phyloP scores from a whole-genome alignment of 2,888 invertebrate species.

The Lasioglossum marginatum region DNA sequence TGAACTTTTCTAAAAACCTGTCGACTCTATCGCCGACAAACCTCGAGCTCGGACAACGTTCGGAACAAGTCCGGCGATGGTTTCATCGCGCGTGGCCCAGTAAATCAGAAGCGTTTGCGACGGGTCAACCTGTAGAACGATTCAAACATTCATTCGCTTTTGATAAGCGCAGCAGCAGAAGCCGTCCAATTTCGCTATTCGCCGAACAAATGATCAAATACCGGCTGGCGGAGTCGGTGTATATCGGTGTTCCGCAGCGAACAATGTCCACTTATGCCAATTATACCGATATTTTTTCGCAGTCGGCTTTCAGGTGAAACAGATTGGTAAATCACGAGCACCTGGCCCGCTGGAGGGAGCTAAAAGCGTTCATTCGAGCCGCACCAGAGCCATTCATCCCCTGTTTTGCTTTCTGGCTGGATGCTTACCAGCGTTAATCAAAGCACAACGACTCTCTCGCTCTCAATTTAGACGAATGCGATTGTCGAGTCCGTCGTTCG shows the following conservation, averaged over 20 bases:
- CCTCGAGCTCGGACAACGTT: neutral
- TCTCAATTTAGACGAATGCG: conserved; percentile 31
- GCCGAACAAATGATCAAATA: neutral
- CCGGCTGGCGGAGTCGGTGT: neutral
- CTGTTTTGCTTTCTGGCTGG: conserved; percentile 38
- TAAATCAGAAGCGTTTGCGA: neutral
- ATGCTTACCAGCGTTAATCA: conserved; percentile 53
- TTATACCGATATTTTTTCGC: conserved; percentile 19
- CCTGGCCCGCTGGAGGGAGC: neutral
- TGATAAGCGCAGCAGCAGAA: neutral
- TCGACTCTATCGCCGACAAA: neutral
- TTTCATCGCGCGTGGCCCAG: neutral
- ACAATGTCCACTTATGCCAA: conserved; percentile 9
- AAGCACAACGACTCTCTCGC: conserved; percentile 39
- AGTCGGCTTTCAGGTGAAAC: conserved; percentile 27
- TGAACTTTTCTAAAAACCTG: neutral
- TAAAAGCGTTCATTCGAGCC: conserved; percentile 34
- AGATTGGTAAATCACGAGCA: conserved; percentile 30
- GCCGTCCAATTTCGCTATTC: neutral
- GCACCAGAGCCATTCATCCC: conserved; percentile 36
- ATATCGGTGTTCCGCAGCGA: neutral
- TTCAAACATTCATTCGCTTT: conserved; percentile 5
- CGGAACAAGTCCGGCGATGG: neutral
- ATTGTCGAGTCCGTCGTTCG: conserved; percentile 20
- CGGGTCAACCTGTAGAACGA: neutral